Evolutionary conservation across 1,140 invertebrate genomes (phyloP).

Genomic region (Araneus ventricosus): DNA sequence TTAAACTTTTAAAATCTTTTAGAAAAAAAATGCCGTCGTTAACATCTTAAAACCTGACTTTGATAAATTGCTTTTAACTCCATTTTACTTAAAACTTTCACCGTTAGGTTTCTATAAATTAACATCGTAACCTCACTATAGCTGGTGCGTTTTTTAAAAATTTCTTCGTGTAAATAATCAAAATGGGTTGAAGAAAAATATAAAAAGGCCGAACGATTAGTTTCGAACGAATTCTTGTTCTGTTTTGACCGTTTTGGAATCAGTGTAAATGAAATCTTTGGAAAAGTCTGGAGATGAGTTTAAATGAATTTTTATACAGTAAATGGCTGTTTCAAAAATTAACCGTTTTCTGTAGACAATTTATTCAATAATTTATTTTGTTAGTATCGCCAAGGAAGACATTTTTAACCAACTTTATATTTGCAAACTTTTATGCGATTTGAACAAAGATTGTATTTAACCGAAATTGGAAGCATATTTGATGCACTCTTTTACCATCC

Average conservation of each 20-base stretch:
- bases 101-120: slow-evolving; percentile 17
- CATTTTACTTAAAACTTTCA: not conserved
- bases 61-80: slow-evolving; percentile 19
- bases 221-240: not conserved
- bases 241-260: not conserved
- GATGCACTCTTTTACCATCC: too few species aligned
- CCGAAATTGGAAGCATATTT: too few species aligned
- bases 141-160: not conserved
- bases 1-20: not conserved
- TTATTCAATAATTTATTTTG: too few species aligned
- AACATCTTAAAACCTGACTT: not conserved
- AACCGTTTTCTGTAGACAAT: not conserved
- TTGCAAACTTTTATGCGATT: too few species aligned
- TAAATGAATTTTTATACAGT: not conserved
- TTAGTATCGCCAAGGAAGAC: too few species aligned
- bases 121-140: not conserved
- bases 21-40: not conserved
- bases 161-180: not conserved
- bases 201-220: too few species aligned
- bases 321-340: not conserved
- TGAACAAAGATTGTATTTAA: too few species aligned
- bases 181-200: not conserved
- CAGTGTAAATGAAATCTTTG: not conserved
- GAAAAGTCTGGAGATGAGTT: not conserved
- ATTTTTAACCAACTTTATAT: too few species aligned